Base-by-base conservation (phyloP, 2,113 vertebrate species). In the Ascaphus truei region DNA sequence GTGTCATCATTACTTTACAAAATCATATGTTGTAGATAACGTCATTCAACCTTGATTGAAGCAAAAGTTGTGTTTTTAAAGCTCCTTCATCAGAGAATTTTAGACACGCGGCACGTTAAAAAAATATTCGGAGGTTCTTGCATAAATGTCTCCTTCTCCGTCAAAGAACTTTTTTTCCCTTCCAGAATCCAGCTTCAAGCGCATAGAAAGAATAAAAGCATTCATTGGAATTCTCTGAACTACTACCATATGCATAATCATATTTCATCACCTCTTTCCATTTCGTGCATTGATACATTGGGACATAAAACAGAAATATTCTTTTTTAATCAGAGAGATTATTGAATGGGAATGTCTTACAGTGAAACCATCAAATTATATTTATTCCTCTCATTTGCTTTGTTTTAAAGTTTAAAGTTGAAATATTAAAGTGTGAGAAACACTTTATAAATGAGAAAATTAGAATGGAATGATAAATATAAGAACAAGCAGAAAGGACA, bases 251-350 rank as follows among this genome's bases (percentile, higher is more conserved):
- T 69, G 43, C 66, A 69, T 69, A 55, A 58, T 69, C 43, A 50
- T n/a, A 51, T 69, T 69, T 69, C 65, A 68, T 48, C 65, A 68
- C 65, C 15, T 57, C 43, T 68, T 60, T 30, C 45, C 66, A 48
- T 59, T 68, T 26, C 41, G 39, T 48, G 29, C 55, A 37, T 27
- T 68, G 66, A 68, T 59, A 59, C 41, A 36, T 51, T 59, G 29
- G 51, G 34, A 43, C 30, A 11, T 11, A 3, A 37, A 29, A 13
- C 50, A 43, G 50, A 56, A 66, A 66, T 66, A 66, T 34, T 26
- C 43, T 11, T 48, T 55, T 36, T 66, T 55, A 55, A 66, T 66
- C 62, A 66, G 50, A 34, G 30, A 26, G 50, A 36, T 66, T 66
- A 66, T 66, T 66, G 36, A 13, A 55, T 36, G 30, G 41, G 63